Percentiles rank a stretch among this genome's conserved stretches.
These are phyloP conservation scores for Microcebus griseorufus DNA, from an alignment of 2,113 vertebrate genomes.

Conservation along the genomic window DNA sequence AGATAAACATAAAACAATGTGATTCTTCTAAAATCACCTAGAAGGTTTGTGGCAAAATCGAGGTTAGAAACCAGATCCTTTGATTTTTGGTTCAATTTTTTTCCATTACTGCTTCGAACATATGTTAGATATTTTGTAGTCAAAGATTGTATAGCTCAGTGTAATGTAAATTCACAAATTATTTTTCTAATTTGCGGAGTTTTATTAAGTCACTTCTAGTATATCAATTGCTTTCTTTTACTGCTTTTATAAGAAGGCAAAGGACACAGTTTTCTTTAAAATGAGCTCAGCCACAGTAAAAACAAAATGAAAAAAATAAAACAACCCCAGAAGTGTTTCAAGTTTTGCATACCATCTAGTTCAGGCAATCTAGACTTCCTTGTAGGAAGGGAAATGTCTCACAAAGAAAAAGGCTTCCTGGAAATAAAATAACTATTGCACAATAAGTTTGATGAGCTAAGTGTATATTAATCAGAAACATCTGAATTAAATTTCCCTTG, in stretches of 20 bases:
- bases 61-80: conserved; percentile 47
- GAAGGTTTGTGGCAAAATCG: background rate
- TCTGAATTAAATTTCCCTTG: conserved; percentile 80
- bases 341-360: background rate
- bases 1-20: conserved; percentile 28
- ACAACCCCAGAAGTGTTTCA: conserved; percentile 5
- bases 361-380: conserved; percentile 21
- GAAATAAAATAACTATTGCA: conserved; percentile 69
- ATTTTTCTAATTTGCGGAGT: conserved; percentile 57
- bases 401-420: conserved; percentile 58
- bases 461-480: conserved; percentile 75
- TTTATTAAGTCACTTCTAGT: conserved; percentile 60
- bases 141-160: conserved; percentile 40
- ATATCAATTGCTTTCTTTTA: conserved; percentile 19
- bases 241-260: conserved; percentile 2
- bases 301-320: background rate
- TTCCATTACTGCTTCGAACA: conserved; percentile 52
- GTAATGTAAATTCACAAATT: conserved; percentile 60
- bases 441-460: conserved; percentile 75
- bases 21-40: conserved; percentile 32
- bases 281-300: background rate
- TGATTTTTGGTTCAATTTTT: conserved; percentile 57
- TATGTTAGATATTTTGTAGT: conserved; percentile 65
- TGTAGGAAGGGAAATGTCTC: conserved; percentile 42
- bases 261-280: background rate